phyloP scores from a whole-genome alignment of 1,140 invertebrate species.

The Orussus abietinus region DNA sequence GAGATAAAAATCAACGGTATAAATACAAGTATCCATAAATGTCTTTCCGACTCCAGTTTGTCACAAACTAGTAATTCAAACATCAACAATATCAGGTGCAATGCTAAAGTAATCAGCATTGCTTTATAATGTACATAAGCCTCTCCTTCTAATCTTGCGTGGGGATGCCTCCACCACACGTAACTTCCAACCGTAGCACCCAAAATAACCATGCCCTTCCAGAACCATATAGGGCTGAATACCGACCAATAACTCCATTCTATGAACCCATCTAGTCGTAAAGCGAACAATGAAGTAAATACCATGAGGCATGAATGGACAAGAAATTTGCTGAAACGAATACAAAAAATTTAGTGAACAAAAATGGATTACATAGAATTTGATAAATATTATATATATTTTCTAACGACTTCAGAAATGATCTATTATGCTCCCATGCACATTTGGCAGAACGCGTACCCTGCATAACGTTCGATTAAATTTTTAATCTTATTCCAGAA shows the following conservation, averaged over 20 bases:
- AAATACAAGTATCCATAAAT: conserved; percentile 94
- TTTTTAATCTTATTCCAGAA: conserved; percentile 2
- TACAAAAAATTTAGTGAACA: conserved; percentile 28
- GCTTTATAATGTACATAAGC: conserved; percentile 96
- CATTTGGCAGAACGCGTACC: too few relatives aligned
- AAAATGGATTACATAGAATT: conserved; percentile 14
- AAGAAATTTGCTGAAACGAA: conserved; percentile 85
- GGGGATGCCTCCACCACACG: conserved; percentile 92
- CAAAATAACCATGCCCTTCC: conserved; percentile 87
- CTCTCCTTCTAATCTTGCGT: conserved; percentile 86
- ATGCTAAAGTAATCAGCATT: conserved; percentile 90
- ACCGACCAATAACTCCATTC: conserved; percentile 93
- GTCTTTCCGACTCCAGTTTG: conserved; percentile 84
- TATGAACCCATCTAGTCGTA: conserved; percentile 82
- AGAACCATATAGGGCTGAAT: conserved; percentile 94
- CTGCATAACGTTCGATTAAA: too few relatives aligned
- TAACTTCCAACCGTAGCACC: conserved; percentile 88
- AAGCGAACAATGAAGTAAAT: conserved; percentile 85
- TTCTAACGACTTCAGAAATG: conserved; percentile 10
- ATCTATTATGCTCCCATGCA: conserved; percentile 11
- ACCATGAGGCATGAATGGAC: conserved; percentile 88
- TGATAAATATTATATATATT: conserved; percentile 12
- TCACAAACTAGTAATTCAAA: conserved; percentile 95
- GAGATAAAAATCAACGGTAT: conserved; percentile 95
- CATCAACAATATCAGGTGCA: conserved; percentile 92